phyloP scores from a whole-genome alignment of 2,113 vertebrate species.

The Ia io region DNA sequence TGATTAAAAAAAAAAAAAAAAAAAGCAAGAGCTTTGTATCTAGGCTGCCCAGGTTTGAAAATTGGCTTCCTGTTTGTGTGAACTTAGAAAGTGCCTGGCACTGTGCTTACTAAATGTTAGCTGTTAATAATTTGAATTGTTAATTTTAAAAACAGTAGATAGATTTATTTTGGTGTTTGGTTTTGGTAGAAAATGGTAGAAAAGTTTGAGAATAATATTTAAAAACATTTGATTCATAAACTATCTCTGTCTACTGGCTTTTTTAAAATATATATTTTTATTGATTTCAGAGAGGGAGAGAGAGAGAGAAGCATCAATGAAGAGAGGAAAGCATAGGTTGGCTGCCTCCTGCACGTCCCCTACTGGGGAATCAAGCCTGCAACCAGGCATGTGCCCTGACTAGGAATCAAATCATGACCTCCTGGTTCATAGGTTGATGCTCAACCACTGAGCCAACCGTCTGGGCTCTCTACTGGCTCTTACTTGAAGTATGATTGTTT shows the following conservation, averaged over 20 bases:
- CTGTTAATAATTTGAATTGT: neutral
- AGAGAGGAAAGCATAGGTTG: too few species aligned
- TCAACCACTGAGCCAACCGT: too few species aligned
- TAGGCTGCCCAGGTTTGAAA: neutral
- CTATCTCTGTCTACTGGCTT: neutral
- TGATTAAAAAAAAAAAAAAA: neutral
- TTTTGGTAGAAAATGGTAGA: slow-evolving; percentile 2
- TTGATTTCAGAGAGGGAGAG: too few species aligned
- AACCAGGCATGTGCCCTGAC: too few species aligned
- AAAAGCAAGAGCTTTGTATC: neutral
- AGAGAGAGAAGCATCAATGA: too few species aligned
- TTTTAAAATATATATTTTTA: too few species aligned
- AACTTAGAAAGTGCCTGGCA: neutral
- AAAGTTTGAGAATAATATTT: slow-evolving; percentile 16
- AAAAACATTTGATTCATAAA: neutral
- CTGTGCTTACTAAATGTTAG: slow-evolving; percentile 21
- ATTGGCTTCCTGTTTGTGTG: neutral
- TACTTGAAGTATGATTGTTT: slow-evolving; percentile 8
- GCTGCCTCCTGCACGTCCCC: too few species aligned
- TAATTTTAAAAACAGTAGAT: neutral
- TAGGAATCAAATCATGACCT: too few species aligned
- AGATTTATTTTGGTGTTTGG: neutral
- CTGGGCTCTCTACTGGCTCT: neutral
- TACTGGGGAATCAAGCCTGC: too few species aligned
- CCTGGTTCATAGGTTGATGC: too few species aligned